Conservation (phyloP, 2,113 vertebrate species). For the Nycticebus coucang region DNA sequence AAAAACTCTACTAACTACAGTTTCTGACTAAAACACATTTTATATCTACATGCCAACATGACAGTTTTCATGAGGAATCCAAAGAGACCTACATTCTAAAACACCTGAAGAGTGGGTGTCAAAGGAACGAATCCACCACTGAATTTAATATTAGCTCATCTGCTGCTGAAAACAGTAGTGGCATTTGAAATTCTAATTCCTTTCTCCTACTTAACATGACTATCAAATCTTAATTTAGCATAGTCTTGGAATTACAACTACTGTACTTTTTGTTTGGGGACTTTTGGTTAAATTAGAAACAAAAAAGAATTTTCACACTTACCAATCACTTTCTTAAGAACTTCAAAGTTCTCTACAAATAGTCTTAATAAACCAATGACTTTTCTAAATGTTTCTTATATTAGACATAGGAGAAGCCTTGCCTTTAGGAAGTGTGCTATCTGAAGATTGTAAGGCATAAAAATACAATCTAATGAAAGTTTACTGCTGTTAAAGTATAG, state of each 20-base stretch:
- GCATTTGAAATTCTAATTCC: constrained; percentile 47
- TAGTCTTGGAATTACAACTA: constrained; percentile 21
- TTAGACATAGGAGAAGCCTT: background rate
- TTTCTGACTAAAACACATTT: constrained; percentile 59
- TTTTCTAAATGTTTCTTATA: background rate
- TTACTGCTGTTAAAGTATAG: background rate
- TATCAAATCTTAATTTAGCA: constrained; percentile 58
- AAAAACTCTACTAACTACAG: constrained; percentile 33
- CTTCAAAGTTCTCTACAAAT: constrained; percentile 19
- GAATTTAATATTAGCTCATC: constrained; percentile 52
- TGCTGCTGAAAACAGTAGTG: constrained; percentile 44
- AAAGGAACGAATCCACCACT: background rate
- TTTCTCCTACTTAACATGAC: constrained; percentile 59
- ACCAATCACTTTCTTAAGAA: constrained; percentile 25
- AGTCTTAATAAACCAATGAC: background rate
- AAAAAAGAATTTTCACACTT: background rate
- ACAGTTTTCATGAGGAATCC: constrained; percentile 54
- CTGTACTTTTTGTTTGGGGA: constrained; percentile 13
- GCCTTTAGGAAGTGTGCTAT: background rate
- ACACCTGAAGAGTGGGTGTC: background rate
- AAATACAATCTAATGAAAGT: background rate
- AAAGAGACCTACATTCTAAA: background rate
- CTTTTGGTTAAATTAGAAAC: constrained; percentile 16
- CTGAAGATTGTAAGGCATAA: background rate
- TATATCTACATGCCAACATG: constrained; percentile 23